phyloP scores from a whole-genome alignment of 2,797 vertebrate species.

The Alfaro cultratus region DNA sequence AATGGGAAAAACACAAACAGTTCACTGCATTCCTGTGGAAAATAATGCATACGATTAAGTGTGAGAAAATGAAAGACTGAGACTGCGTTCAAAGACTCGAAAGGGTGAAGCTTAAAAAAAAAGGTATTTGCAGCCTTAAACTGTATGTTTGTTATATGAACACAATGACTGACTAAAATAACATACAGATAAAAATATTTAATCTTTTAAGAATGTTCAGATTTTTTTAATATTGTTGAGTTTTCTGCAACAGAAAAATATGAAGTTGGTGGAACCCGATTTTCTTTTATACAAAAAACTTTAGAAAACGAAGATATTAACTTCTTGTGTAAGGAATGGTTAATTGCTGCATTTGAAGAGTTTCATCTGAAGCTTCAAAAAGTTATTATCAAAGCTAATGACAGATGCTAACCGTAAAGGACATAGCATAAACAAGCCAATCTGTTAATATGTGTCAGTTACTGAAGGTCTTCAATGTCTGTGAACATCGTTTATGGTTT shows the following conservation, averaged over 20 bases:
- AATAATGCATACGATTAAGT: background rate
- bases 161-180: background rate
- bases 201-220: background rate
- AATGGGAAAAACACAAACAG: background rate
- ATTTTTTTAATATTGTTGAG: too few relatives aligned
- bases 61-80: background rate
- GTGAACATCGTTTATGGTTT: background rate
- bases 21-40: slow-evolving; percentile 1
- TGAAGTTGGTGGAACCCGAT: background rate
- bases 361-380: background rate
- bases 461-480: background rate
- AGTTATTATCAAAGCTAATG: background rate
- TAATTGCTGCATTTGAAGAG: background rate
- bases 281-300: background rate
- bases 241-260: background rate
- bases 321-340: background rate
- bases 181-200: background rate
- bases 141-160: background rate
- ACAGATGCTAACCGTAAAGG: background rate
- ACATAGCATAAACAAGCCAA: background rate
- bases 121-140: background rate
- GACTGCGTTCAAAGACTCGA: background rate
- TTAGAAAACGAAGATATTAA: background rate
- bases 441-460: background rate
- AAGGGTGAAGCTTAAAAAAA: background rate